phyloP scores from a whole-genome alignment of 2,113 vertebrate species.

The Catharus fuscescens region DNA sequence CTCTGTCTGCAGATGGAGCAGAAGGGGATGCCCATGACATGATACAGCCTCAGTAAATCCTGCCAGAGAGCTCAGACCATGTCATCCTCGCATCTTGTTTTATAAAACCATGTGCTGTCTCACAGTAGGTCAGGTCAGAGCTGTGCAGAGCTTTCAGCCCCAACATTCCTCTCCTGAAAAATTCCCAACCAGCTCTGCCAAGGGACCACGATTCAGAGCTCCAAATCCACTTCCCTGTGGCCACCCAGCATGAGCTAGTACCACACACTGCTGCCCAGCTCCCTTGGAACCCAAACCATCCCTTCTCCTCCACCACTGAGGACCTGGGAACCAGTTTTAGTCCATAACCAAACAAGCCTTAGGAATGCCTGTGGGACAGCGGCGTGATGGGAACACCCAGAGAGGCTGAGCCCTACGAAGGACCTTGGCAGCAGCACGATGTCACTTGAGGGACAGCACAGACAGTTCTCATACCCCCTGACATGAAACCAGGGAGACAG shows the following conservation, averaged over 20 bases:
- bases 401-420: background rate
- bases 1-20: background rate
- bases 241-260: accelerated
- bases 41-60: background rate
- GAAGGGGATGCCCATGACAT: accelerated
- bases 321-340: background rate
- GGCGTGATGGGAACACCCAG: background rate
- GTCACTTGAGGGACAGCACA: accelerated
- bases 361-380: background rate
- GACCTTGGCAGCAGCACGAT: accelerated
- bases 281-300: background rate
- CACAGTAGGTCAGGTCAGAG: background rate
- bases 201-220: background rate
- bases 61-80: background rate
- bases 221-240: accelerated
- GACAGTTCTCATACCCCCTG: accelerated
- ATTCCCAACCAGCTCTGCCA: background rate
- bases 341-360: background rate
- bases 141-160: background rate
- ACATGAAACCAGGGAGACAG: background rate
- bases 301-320: background rate
- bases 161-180: background rate
- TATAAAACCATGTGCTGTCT: background rate
- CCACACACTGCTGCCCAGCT: background rate
- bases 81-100: background rate